Evolutionary conservation across 1,140 invertebrate genomes (phyloP), one percentile per base, ranked within the genome.

Genomic region (Temnothorax curvispinosus): DNA sequence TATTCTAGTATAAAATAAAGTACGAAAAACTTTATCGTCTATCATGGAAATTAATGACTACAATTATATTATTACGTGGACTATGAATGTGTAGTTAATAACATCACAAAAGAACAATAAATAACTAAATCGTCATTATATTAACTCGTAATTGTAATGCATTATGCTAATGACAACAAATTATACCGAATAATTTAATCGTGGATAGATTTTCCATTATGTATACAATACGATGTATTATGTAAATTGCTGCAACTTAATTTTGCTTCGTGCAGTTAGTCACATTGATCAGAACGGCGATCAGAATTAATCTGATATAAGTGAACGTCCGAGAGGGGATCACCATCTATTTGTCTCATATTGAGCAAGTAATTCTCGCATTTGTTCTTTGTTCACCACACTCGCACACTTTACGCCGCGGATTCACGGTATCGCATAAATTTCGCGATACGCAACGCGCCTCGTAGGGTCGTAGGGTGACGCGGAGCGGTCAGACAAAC

Each of bases 401-500:
- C 35, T 18, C 62, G 67, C 35, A 18, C 62, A 18, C 62, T 78
- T 77, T 41, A 32, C 35, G 21, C 35, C 41, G 58, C 21, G 56
- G 58, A 52, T 85, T 77, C 38, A 27, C 56, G 56, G 18, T 64
- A 50, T 50, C 78, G 78, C 35, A 82, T 82, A 82, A 82, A 82
- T 82, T 82, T 82, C 67, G 27, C 54, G 80, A 50, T 50, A 74
- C 69, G 6, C 52, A 6, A 0, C 15, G 18, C 9, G 18, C 18
- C 52, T 54, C 52, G 4, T 13, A 60, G n/a, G 38, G 21, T 54
- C 52, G 4, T 13, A 60, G n/a, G 38, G 21, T 27, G 67, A 74
- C 18, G 54, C 41, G 35, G 44, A 54, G 21, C 64, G 78, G 38
- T 21, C 50, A 47, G 52, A 72, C 56, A 44, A 60, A 41, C 44